Base-by-base conservation (phyloP, 2,113 vertebrate species). In the Xiphophorus couchianus region DNA sequence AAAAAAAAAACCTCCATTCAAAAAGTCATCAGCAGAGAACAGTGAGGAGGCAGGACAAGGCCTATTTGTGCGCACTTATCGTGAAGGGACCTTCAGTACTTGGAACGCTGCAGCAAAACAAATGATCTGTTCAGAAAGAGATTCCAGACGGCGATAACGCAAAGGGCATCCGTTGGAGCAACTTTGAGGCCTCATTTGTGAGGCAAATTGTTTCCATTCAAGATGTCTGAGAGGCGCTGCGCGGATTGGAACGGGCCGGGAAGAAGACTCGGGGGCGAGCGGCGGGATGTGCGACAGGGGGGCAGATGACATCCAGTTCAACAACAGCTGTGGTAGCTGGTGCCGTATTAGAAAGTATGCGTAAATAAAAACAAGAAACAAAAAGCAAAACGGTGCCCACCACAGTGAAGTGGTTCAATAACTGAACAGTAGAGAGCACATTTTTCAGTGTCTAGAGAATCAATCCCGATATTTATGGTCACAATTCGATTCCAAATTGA, bases 191-290 rank as follows among this genome's bases (percentile, higher is more conserved):
- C 82, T 86, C 78, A 86, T 92, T 91, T 90, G 86, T 90, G 85
- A 92, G 81, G 89, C 88, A 89, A 93, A 92, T 92, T 82, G 85
- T 86, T 84, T 80, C 84, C 88, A 91, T 92, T 90, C 80, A 89
- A 84, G 64, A 78, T 61, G 76, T 83, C 74, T 77, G 62, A 82
- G 81, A 79, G 82, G 67, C 73, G 63, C 73, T 71, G 82, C 81
- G 74, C 71, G 73, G 81, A 85, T 74, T 54, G 80, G 69, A 73
- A 70, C 28, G 73, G 44, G 77, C 60, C 75, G 67, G 71, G 81
- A 86, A 71, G 77, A 85, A 12, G 78, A 80, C 1, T 29, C 74
- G 60, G 13, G 10, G 62, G 71, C 74, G 71, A 3, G n/a, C 29
- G 35, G 69, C 75, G 78, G 44, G 78, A 76, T 77, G 74, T 78